A percentile compares a stretch with the other conserved stretches of the same genome.
Conservation (phyloP, 2,113 vertebrate genomes). For the Caranx ignobilis region DNA sequence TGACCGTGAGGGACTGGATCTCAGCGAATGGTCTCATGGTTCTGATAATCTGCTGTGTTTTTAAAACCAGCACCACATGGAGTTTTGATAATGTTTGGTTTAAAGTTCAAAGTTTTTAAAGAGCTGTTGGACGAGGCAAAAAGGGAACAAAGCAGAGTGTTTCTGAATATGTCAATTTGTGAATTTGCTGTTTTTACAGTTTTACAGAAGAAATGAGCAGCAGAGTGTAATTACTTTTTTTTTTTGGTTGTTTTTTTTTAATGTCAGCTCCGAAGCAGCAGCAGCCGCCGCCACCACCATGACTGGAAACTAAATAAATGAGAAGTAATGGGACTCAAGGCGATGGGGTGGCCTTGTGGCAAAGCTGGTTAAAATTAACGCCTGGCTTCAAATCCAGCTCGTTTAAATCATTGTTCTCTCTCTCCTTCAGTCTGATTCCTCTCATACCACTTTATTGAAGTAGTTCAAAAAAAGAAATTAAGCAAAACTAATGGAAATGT, state of each 20-base stretch:
- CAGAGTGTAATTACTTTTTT: not conserved
- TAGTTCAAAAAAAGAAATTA: not conserved
- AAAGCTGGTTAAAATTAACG: slow-evolving; percentile 23
- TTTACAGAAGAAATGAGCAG: not conserved
- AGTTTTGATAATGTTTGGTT: slow-evolving; percentile 18
- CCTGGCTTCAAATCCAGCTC: slow-evolving; percentile 21
- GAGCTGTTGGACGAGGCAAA: not conserved
- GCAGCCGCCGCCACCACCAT: not conserved
- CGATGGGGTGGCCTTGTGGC: slow-evolving; percentile 11
- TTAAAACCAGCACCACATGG: slow-evolving; percentile 1
- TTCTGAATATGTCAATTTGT: slow-evolving; percentile 2
- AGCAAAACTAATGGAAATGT: not conserved
- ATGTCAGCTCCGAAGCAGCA: not conserved
- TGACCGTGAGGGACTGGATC: not conserved
- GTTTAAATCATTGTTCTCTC: not conserved
- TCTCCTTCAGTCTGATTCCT: not conserved
- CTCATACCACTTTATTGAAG: slow-evolving; percentile 9
- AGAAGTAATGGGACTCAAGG: not conserved
- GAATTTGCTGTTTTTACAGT: not conserved
- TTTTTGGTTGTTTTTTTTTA: not conserved
- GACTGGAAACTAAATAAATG: slow-evolving; percentile 4
- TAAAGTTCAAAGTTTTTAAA: not conserved
- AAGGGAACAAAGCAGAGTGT: not conserved
- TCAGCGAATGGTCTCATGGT: not conserved
- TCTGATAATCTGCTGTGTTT: slow-evolving; percentile 28